Conservation (phyloP, 2,113 vertebrate genomes). For the Recurvirostra avosetta region DNA sequence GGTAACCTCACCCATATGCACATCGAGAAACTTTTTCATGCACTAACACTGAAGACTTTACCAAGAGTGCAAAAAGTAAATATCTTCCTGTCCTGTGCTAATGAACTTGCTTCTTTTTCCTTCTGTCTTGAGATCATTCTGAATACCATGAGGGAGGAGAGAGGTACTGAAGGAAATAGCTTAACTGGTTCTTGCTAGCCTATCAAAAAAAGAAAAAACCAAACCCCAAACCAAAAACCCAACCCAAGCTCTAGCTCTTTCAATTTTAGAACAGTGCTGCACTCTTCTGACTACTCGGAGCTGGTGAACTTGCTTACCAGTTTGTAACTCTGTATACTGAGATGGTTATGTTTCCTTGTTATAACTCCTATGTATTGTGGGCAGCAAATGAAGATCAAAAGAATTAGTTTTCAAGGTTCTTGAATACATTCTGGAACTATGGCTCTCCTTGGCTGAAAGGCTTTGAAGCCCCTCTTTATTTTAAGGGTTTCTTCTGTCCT, state of each 20-base stretch:
- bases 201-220: neutral
- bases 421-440: neutral
- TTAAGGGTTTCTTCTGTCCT: conserved; percentile 4
- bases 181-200: neutral
- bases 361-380: neutral
- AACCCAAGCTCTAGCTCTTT: neutral
- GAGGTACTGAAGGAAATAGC: neutral
- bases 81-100: neutral
- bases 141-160: neutral
- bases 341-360: neutral
- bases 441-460: neutral
- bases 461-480: neutral
- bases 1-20: neutral
- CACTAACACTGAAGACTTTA: neutral
- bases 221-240: neutral
- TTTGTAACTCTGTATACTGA: neutral
- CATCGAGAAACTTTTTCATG: neutral
- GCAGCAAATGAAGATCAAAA: conserved; percentile 5
- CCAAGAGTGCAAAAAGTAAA: neutral
- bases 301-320: neutral
- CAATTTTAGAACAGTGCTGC: conserved; percentile 1
- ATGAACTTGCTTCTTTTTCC: neutral
- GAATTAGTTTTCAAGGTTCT: neutral
- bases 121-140: neutral
- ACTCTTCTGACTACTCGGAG: neutral